Percentiles rank a stretch among this genome's conserved stretches.
Conservation (phyloP, 2,113 vertebrate genomes). For the Camelus dromedarius region DNA sequence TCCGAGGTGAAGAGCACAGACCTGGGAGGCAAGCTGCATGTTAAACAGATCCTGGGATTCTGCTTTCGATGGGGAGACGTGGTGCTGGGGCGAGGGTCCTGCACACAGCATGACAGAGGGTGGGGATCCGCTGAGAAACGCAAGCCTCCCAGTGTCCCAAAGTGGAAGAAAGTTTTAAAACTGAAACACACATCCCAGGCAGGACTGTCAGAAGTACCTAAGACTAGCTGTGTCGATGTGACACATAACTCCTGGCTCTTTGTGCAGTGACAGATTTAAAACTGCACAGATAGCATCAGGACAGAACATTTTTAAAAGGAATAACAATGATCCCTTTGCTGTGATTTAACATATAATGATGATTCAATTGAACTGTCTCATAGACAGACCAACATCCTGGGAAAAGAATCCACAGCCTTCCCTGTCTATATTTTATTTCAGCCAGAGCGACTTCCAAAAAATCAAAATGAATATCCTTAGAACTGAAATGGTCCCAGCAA, state of each 20-base stretch:
- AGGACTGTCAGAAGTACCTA: background rate
- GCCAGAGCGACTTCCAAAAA: background rate
- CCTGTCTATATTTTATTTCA: background rate
- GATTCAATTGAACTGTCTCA: background rate
- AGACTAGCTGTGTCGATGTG: background rate
- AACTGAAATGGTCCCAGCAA: background rate
- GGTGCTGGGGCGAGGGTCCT: accelerated
- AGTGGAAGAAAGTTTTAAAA: background rate
- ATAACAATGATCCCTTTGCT: background rate
- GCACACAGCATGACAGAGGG: too few species aligned
- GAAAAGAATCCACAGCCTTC: background rate
- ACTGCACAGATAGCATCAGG: background rate
- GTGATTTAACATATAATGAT: background rate
- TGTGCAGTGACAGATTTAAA: background rate
- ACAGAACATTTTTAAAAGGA: background rate
- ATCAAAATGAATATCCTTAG: background rate
- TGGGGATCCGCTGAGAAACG: background rate
- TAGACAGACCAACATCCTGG: background rate
- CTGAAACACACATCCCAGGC: too few species aligned
- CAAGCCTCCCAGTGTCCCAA: accelerated
- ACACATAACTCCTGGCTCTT: background rate
- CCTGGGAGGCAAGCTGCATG: background rate
- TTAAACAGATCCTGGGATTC: background rate
- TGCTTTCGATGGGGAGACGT: background rate
- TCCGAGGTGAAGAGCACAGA: background rate